phyloP scores from a whole-genome alignment of 2,888 invertebrate genomes.

The Dorcus hopei region DNA sequence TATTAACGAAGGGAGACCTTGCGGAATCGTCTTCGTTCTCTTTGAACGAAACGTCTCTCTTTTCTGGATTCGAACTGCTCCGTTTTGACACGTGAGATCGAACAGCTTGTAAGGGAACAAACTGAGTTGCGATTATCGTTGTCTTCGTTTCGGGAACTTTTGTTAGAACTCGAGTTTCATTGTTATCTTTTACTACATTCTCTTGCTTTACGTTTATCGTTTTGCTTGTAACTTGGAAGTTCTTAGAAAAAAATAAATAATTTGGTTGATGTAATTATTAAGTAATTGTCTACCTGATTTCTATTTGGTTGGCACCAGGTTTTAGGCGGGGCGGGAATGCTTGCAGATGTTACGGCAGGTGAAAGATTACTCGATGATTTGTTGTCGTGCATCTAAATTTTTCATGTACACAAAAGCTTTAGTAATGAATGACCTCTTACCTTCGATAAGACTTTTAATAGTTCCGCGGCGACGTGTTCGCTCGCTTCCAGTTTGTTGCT shows the following conservation, averaged over 20 bases:
- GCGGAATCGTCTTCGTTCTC: background rate
- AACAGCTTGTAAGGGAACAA: conserved; percentile 57
- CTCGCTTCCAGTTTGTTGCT: conserved; percentile 50
- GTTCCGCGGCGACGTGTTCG: conserved; percentile 49
- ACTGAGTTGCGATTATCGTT: conserved; percentile 41
- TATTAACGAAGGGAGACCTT: background rate
- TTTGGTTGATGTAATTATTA: background rate
- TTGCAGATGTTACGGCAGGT: too few relatives aligned
- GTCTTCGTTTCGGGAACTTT: conserved; percentile 10
- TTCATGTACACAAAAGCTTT: too few relatives aligned
- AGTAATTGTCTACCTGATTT: conserved; percentile 11
- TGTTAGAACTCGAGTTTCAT: background rate
- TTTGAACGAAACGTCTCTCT: conserved; percentile 1
- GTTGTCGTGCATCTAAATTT: too few relatives aligned
- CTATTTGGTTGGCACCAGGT: conserved; percentile 27
- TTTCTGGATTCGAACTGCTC: conserved; percentile 8
- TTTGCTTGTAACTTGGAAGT: background rate
- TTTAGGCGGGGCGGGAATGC: background rate
- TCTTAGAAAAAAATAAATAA: background rate
- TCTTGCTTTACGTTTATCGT: too few relatives aligned
- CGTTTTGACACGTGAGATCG: conserved; percentile 44
- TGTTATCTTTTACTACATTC: too few relatives aligned
- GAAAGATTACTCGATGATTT: too few relatives aligned
- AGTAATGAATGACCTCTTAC: conserved; percentile 8
- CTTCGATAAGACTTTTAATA: conserved; percentile 33